Evolutionary conservation across 2,888 invertebrate species (phyloP).

Genomic region (Yponomeuta plumbellus): DNA sequence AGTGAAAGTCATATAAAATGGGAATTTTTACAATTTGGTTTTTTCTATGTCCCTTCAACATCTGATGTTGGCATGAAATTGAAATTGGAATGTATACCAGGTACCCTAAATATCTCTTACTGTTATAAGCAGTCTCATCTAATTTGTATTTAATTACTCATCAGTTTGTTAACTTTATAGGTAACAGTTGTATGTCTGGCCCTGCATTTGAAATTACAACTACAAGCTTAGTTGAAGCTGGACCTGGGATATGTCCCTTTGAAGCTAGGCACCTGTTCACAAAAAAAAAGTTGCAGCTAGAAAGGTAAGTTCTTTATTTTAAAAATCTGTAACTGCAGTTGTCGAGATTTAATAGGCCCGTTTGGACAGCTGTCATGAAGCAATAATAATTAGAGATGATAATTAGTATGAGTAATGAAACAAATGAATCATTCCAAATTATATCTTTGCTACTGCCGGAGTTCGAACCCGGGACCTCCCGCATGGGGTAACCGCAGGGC

Average conservation of each 20-base stretch:
- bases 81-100: constrained; percentile 77
- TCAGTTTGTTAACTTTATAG: constrained; percentile 38
- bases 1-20: constrained; percentile 67
- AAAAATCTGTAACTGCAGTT: too few species aligned
- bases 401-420: too few species aligned
- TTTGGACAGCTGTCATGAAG: too few species aligned
- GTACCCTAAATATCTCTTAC: constrained; percentile 28
- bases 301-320: constrained; percentile 65
- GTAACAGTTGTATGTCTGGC: constrained; percentile 73
- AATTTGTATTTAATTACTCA: constrained; percentile 31
- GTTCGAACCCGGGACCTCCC: too few species aligned
- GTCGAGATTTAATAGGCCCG: too few species aligned
- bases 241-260: constrained; percentile 89
- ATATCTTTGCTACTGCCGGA: too few species aligned
- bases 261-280: constrained; percentile 87
- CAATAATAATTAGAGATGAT: too few species aligned
- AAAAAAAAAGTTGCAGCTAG: constrained; percentile 62
- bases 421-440: too few species aligned
- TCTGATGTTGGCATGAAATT: constrained; percentile 81
- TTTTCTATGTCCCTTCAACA: constrained; percentile 76
- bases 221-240: constrained; percentile 78
- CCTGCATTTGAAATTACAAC: constrained; percentile 79
- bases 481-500: too few species aligned
- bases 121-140: too few species aligned
- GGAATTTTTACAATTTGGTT: constrained; percentile 75